phyloP scores from a whole-genome alignment of 2,888 invertebrate genomes.

The Halictus quadricinctus region DNA sequence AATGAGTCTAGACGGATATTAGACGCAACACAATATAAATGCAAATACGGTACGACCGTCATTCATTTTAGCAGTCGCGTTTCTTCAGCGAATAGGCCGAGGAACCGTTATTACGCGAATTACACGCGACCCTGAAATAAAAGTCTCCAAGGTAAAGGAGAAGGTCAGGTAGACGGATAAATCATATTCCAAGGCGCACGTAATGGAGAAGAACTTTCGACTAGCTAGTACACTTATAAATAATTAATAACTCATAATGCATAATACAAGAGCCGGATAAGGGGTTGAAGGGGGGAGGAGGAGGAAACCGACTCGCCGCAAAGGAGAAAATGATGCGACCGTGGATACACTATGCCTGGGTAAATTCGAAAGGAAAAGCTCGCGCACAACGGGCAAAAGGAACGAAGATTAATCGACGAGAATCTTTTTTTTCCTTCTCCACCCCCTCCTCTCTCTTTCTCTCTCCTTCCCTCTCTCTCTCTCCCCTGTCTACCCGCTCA shows the following conservation, averaged over 20 bases:
- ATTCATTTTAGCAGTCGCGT: neutral
- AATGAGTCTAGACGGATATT: neutral
- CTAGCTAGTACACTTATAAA: constrained; percentile 59
- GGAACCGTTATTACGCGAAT: constrained; percentile 43
- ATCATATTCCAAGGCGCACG: constrained; percentile 47
- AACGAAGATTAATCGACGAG: constrained; percentile 65
- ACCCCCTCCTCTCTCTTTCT: neutral
- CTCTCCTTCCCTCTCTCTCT: neutral
- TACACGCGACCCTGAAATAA: constrained; percentile 35
- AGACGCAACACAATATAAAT: constrained; percentile 37
- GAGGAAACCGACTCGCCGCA: neutral
- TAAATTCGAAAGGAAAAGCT: constrained; percentile 53
- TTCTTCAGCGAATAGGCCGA: neutral
- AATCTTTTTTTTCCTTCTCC: constrained; percentile 22
- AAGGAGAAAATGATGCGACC: constrained; percentile 48
- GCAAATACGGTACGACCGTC: constrained; percentile 22
- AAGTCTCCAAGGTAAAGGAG: constrained; percentile 34
- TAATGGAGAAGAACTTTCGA: constrained; percentile 47
- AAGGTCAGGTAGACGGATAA: constrained; percentile 37
- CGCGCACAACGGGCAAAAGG: constrained; percentile 52
- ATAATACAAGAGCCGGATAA: constrained; percentile 45
- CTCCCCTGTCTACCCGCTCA: neutral
- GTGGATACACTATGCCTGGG: constrained; percentile 55
- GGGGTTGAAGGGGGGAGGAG: constrained; percentile 2
- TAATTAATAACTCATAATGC: constrained; percentile 64